These are phyloP conservation scores for Atta colombica DNA, from an alignment of 1,140 invertebrate species.

Conservation along the genomic window DNA sequence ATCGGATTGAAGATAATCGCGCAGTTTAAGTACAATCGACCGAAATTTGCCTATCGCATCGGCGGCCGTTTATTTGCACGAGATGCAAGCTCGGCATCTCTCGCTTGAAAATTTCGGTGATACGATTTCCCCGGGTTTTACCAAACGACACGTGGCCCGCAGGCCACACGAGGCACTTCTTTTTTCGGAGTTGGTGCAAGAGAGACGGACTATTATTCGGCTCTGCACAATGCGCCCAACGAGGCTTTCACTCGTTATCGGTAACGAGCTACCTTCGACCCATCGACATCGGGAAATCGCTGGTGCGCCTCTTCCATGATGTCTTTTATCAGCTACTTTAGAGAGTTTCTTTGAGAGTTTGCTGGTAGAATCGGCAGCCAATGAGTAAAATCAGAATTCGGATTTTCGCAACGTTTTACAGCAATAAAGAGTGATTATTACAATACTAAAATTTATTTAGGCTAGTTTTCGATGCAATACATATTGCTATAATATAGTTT, in stretches of 20 bases:
- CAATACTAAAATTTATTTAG: background rate
- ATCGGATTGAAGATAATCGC: constrained; percentile 36
- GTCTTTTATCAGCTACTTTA: constrained; percentile 61
- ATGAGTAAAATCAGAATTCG: background rate
- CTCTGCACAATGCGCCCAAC: constrained; percentile 63
- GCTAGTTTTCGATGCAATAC: background rate
- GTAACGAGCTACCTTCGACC: constrained; percentile 68
- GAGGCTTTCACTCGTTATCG: constrained; percentile 74
- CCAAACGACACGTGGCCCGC: constrained; percentile 44
- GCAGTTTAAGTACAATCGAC: constrained; percentile 18
- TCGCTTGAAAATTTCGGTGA: constrained; percentile 24
- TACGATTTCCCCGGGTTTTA: constrained; percentile 31
- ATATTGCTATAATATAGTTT: background rate
- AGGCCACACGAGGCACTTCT: constrained; percentile 36
- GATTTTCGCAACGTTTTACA: background rate
- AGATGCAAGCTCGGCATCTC: background rate
- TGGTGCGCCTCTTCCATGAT: constrained; percentile 33
- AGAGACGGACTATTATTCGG: constrained; percentile 69
- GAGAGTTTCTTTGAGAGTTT: constrained; percentile 37
- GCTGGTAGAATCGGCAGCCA: constrained; percentile 7
- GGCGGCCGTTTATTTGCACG: background rate
- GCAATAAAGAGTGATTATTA: constrained; percentile 65
- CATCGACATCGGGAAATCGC: constrained; percentile 68
- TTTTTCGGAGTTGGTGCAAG: constrained; percentile 3
- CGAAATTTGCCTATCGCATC: constrained; percentile 23